phyloP scores from a whole-genome alignment of 2,888 invertebrate species.

The Mycalesis mineus region DNA sequence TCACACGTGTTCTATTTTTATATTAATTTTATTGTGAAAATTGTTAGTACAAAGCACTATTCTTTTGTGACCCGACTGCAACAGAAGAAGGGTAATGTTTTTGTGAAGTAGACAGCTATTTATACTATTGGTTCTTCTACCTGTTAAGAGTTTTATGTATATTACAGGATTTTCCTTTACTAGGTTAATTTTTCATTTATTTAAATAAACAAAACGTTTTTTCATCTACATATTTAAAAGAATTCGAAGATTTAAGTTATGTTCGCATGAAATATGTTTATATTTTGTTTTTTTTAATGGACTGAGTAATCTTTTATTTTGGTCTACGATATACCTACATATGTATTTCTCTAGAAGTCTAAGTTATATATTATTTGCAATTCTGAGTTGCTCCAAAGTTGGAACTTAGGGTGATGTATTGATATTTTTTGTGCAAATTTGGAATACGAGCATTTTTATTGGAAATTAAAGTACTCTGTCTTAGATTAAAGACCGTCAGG shows the following conservation, averaged over 20 bases:
- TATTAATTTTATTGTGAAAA: slow-evolving; percentile 18
- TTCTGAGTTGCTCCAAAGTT: slow-evolving; percentile 16
- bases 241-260: slow-evolving; percentile 11
- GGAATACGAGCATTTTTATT: not conserved
- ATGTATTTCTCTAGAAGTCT: no score
- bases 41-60: slow-evolving; percentile 48
- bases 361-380: not conserved
- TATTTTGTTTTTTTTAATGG: slow-evolving; percentile 11
- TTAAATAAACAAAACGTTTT: slow-evolving; percentile 21
- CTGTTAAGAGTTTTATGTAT: slow-evolving; percentile 51
- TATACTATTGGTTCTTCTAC: slow-evolving; percentile 54
- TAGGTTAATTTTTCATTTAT: slow-evolving; percentile 20
- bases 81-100: slow-evolving; percentile 10
- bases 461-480: no score
- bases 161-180: slow-evolving; percentile 42
- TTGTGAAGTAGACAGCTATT: slow-evolving; percentile 39
- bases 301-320: not conserved
- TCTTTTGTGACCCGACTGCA: slow-evolving; percentile 10
- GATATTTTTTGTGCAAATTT: slow-evolving; percentile 1
- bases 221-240: not conserved
- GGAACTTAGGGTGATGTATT: slow-evolving; percentile 7
- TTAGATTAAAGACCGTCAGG: no score
- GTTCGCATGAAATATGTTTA: slow-evolving; percentile 12
- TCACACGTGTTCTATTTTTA: slow-evolving; percentile 8
- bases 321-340: not conserved